A percentile compares a stretch with the other conserved stretches of the same genome.
Conservation (phyloP, 2,888 invertebrate species). For the Platycheirus albimanus region DNA sequence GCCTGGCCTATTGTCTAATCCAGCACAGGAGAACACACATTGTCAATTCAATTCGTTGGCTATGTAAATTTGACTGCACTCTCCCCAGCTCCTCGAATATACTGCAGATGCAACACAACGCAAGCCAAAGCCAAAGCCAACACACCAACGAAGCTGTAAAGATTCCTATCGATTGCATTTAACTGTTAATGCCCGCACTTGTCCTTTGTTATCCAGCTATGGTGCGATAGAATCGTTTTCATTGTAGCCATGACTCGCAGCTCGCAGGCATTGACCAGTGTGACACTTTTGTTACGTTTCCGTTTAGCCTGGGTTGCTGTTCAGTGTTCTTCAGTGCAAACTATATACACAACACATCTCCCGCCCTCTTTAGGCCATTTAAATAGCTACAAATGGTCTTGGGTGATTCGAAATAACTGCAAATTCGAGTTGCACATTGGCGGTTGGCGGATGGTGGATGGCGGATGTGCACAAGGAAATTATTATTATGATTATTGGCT, state of each 20-base stretch:
- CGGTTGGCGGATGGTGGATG: no score
- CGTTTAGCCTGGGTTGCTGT: constrained; percentile 27
- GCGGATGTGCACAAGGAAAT: constrained; percentile 65
- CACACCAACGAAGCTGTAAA: constrained; percentile 69
- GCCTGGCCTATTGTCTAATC: constrained; percentile 65
- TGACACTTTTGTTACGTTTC: constrained; percentile 68
- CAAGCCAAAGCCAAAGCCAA: neutral
- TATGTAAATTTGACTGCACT: constrained; percentile 69
- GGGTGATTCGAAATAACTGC: constrained; percentile 66
- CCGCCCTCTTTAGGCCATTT: constrained; percentile 60
- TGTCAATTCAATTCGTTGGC: constrained; percentile 72
- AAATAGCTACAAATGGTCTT: constrained; percentile 72
- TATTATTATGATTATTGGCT: constrained; percentile 73
- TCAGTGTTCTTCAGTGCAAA: neutral
- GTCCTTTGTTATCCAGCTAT: constrained; percentile 72
- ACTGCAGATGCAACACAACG: neutral
- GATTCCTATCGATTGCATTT: constrained; percentile 74
- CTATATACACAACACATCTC: neutral
- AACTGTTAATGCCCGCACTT: constrained; percentile 74
- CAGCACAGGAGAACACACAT: constrained; percentile 50
- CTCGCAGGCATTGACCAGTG: constrained; percentile 63
- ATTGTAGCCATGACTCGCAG: constrained; percentile 62
- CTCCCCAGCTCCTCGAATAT: neutral
- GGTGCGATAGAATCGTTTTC: constrained; percentile 71
- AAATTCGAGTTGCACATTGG: constrained; percentile 60